phyloP scores from a whole-genome alignment of 2,888 invertebrate species.

The Ferrisia virgata region DNA sequence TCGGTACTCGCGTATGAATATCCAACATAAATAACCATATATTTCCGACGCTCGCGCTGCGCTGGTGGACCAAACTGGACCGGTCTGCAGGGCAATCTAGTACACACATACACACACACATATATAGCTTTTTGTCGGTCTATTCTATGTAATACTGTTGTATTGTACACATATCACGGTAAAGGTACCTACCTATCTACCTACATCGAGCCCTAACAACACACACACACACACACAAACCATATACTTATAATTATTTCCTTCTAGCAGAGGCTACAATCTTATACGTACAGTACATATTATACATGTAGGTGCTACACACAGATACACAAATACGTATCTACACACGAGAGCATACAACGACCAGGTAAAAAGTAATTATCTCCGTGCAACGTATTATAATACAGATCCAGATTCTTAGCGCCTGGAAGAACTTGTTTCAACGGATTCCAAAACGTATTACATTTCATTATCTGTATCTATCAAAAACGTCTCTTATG shows the following conservation, averaged over 20 bases:
- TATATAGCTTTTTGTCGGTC: neutral
- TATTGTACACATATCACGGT: neutral
- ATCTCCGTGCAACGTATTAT: constrained; percentile 39
- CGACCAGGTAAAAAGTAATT: constrained; percentile 45
- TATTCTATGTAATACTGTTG: neutral
- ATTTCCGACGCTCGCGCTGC: constrained; percentile 14
- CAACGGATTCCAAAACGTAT: constrained; percentile 36
- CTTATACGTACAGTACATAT: no score
- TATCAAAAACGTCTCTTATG: neutral
- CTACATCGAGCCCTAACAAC: no score
- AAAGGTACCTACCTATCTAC: no score
- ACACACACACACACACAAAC: neutral
- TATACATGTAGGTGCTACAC: neutral
- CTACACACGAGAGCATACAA: constrained; percentile 1
- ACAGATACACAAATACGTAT: neutral
- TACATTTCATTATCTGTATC: constrained; percentile 12
- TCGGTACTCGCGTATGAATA: neutral
- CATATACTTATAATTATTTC: constrained; percentile 34
- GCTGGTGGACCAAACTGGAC: constrained; percentile 28
- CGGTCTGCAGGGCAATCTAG: constrained; percentile 24
- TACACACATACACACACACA: neutral
- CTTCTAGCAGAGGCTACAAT: neutral
- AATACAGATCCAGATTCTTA: constrained; percentile 42
- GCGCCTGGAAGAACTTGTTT: constrained; percentile 43
- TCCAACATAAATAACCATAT: constrained; percentile 30